Base-by-base conservation (phyloP, 1,140 invertebrate genomes). In the Diplogasteroides magnus region DNA sequence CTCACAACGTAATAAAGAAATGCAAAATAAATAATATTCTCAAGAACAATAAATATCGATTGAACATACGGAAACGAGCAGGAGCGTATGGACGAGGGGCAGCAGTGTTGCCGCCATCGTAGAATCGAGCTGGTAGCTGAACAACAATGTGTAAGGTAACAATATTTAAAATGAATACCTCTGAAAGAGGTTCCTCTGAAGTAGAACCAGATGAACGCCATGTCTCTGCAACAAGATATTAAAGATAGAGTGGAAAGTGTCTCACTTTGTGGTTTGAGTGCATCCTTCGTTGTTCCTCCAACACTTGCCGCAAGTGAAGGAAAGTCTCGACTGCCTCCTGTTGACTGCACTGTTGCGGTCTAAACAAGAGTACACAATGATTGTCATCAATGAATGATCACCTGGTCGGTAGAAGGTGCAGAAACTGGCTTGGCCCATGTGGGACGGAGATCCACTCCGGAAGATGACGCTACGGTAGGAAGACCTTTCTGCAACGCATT, bases 391-490 rank as follows among this genome's bases (percentile, higher is more conserved):
- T n/a, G n/a, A n/a, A n/a, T n/a, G n/a, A n/a, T 67, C 67, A 55
- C 59, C 66, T 63, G 32, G 23, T 68, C 63, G 32, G 65, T 37
- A 29, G 57, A 28, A 48, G 74, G 67, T 32, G 66, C 64, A 19
- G 32, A 56, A 25, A 64, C 56, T 14, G 31, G 23, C 57, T 62
- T 72, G 19, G 78, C 78, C 79, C 79, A 81, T 26, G 78, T 79
- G 28, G 79, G 79, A 28, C 80, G 75, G 29, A 77, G 37, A 37
- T 74, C 77, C 23, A 70, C 68, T 59, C 78, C 79, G 67, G 75
- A 37, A 1, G 28, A 27, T 37, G 60, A 68, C 31, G 70, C 77
- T 32, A 55, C 59, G 6, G 31, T n/a, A 61, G 32, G 70, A 31
- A 29, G 69, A 23, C 56, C 65, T 37, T 61, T 58, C 19, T 19